Base-by-base conservation (phyloP, 2,888 invertebrate genomes). In the Parnassius orleans region DNA sequence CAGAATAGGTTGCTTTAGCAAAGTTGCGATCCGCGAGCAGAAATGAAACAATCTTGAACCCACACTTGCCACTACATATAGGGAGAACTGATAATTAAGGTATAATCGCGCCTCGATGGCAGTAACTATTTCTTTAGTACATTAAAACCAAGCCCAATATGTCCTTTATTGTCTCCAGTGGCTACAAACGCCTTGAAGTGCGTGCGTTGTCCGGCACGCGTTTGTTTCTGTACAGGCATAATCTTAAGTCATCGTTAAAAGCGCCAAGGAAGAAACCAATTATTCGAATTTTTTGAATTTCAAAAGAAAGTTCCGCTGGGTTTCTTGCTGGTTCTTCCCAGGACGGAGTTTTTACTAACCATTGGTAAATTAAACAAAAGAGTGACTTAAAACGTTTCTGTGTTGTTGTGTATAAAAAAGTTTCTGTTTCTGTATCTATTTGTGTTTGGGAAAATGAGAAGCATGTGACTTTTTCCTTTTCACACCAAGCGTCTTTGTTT, bases 141-240 rank as follows among this genome's bases (percentile, higher is more conserved):
- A 99, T 90, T 99, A 99, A 1, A 99, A 57, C 99, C 99, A 64
- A 99, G 93, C 73, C 99, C 99, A 81, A 99, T 98, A 90, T 99
- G 99, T 42, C 99, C 99, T 75, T 98, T 98, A 92, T 96, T 96
- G 87, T 99, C 99, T 70, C 99, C 99, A 80, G 99, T 99, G 65
- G 99, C 99, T 24, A 96, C 96, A 65, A 96, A 96, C 12, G 96
- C 96, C 95, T 99, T 99, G 92, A 99, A 99, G 79, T 99, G 96
- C 12, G 99, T 99, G 82, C 99, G 95, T 90, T 99, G 99, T 93
- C 99, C 99, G 72, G 99, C 99, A 91, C 99, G 95, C 1, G 99
- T 99, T 91, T 99, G 99, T 90, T 99, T 99, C 94, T 99, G 99
- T 15, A 99, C 99, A 65, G 99, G 99, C 98, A 99, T 99, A 85